Percentiles rank a stretch among this genome's conserved stretches.
phyloP scores from a whole-genome alignment of 1,140 invertebrate species.

The Ceratosolen solmsi region DNA sequence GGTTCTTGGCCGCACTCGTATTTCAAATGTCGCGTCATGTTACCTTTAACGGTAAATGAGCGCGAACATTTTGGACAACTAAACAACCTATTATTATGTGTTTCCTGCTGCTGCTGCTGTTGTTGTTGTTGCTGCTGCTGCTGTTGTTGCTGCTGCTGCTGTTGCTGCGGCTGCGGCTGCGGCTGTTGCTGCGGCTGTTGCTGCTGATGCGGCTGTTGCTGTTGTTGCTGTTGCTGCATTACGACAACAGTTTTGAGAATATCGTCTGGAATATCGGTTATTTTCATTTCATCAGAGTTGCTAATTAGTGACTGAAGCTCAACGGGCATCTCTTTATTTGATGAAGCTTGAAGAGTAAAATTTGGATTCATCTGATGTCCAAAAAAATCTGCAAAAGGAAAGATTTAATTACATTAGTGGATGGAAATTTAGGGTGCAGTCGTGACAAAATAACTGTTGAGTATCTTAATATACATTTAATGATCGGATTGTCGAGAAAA shows the following conservation, averaged over 20 bases:
- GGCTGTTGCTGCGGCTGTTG: not conserved
- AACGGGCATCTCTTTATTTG: not conserved
- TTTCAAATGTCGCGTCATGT: conserved; percentile 64
- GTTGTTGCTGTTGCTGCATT: not conserved
- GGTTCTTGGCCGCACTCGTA: conserved; percentile 54
- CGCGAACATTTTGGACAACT: conserved; percentile 65
- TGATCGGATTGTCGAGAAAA: too few species aligned
- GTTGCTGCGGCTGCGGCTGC: not conserved
- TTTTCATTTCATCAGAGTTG: not conserved
- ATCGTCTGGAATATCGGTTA: not conserved
- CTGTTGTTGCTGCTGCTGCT: not conserved
- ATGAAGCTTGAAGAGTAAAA: not conserved
- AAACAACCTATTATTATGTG: conserved; percentile 32
- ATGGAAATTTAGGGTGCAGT: too few species aligned
- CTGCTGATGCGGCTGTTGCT: not conserved
- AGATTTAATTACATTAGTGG: not conserved
- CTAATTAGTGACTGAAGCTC: not conserved
- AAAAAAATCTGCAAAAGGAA: conserved; percentile 31
- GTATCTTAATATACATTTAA: too few species aligned
- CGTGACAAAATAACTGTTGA: too few species aligned
- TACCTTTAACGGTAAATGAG: conserved; percentile 63
- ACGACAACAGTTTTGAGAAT: not conserved
- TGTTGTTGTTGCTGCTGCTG: too few species aligned
- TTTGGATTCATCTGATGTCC: not conserved
- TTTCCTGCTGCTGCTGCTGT: not conserved